These are phyloP conservation scores for Manis javanica DNA, from an alignment of 2,797 vertebrate genomes.

Conservation along the genomic window DNA sequence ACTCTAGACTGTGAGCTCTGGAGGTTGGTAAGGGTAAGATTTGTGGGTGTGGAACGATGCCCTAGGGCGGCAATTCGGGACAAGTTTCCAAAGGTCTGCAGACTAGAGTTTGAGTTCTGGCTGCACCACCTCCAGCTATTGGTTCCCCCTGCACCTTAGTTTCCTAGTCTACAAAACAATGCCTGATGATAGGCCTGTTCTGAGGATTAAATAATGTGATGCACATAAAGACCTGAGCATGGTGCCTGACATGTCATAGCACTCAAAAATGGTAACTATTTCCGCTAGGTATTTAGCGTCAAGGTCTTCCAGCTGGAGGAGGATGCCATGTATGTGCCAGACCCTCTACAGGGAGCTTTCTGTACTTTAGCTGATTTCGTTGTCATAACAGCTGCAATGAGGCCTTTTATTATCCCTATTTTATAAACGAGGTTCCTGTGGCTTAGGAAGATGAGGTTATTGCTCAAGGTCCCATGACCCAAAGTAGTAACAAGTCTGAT, in stretches of 20 bases:
- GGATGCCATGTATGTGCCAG: background rate
- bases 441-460: background rate
- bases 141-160: background rate
- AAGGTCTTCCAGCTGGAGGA: background rate
- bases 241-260: background rate
- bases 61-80: fast-evolving
- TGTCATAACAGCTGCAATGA: fast-evolving
- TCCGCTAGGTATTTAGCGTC: background rate
- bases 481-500: background rate
- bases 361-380: background rate
- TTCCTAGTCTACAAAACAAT: background rate
- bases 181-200: background rate
- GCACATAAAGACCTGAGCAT: background rate
- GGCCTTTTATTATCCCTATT: background rate
- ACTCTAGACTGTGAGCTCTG: background rate
- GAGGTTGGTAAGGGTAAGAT: background rate
- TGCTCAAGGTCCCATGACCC: background rate
- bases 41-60: background rate
- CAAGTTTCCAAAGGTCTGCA: too few relatives aligned
- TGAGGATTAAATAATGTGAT: background rate
- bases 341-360: background rate
- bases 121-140: background rate
- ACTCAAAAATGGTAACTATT: background rate
- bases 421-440: background rate
- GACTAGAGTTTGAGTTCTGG: background rate